Evolutionary conservation across 2,888 invertebrate species (phyloP).

Genomic region (Scaeva pyrastri): DNA sequence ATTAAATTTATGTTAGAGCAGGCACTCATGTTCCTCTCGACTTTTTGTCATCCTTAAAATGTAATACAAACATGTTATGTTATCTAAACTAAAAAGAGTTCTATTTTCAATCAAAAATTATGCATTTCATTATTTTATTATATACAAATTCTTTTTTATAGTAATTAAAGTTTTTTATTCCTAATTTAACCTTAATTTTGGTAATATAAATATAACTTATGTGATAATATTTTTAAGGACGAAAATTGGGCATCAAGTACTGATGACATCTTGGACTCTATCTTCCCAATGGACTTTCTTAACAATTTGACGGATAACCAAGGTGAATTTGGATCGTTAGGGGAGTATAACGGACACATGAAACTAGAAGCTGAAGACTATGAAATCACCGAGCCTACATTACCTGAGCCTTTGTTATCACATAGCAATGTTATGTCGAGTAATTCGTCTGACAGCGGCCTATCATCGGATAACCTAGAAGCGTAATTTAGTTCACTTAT

Average conservation of each 20-base stretch:
- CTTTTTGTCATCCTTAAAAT: too few relatives aligned
- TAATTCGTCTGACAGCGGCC: constrained; percentile 87
- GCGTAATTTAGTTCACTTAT: constrained; percentile 83
- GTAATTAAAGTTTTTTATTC: not conserved
- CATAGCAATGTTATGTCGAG: constrained; percentile 75
- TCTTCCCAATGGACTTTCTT: constrained; percentile 87
- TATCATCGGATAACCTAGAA: constrained; percentile 87
- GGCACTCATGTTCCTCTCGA: too few relatives aligned
- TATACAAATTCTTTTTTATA: too few relatives aligned
- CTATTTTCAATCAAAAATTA: too few relatives aligned
- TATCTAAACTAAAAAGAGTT: too few relatives aligned
- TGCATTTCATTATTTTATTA: too few relatives aligned
- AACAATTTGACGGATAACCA: constrained; percentile 85
- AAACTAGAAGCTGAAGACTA: constrained; percentile 79
- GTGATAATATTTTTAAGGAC: constrained; percentile 81
- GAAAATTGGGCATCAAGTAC: constrained; percentile 84
- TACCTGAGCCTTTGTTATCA: constrained; percentile 60
- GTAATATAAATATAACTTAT: not conserved
- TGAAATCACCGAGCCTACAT: constrained; percentile 77
- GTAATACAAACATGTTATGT: too few relatives aligned
- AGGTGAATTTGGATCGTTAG: constrained; percentile 82
- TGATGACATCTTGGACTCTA: constrained; percentile 88
- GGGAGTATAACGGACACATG: constrained; percentile 81
- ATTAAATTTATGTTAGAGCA: too few relatives aligned
- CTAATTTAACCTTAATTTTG: not conserved